These are phyloP conservation scores for Leucosticte australis DNA, from an alignment of 2,113 vertebrate species.

Conservation along the genomic window DNA sequence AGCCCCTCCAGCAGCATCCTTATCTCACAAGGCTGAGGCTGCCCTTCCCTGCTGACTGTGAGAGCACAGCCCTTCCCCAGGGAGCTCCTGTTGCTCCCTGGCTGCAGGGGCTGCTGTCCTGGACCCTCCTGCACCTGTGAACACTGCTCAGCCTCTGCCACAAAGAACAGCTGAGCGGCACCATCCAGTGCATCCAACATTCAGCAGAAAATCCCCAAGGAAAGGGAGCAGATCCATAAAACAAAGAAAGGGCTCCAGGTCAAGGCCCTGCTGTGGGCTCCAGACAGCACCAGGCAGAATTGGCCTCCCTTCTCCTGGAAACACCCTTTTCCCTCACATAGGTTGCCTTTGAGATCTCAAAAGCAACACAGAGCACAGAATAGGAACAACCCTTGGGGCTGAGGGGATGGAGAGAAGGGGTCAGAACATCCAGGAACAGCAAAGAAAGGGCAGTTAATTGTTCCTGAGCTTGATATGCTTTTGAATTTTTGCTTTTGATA, in stretches of 20 bases:
- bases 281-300: not conserved
- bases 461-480: not conserved
- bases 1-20: not conserved
- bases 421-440: not conserved
- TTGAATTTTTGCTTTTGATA: not conserved
- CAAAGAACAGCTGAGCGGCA: not conserved
- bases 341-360: not conserved
- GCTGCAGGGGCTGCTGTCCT: not conserved
- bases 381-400: not conserved
- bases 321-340: not conserved
- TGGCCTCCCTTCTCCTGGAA: not conserved
- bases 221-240: not conserved
- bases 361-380: not conserved
- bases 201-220: not conserved
- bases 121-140: not conserved
- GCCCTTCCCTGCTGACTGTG: rapidly evolving
- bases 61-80: not conserved
- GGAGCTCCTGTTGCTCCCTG: not conserved
- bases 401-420: not conserved
- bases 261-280: not conserved
- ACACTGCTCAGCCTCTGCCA: not conserved
- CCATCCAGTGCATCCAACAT: not conserved
- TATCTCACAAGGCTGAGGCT: not conserved
- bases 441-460: not conserved
- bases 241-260: not conserved